Conservation (phyloP, 2,888 invertebrate species). For the Parapristionchus giblindavisi region DNA sequence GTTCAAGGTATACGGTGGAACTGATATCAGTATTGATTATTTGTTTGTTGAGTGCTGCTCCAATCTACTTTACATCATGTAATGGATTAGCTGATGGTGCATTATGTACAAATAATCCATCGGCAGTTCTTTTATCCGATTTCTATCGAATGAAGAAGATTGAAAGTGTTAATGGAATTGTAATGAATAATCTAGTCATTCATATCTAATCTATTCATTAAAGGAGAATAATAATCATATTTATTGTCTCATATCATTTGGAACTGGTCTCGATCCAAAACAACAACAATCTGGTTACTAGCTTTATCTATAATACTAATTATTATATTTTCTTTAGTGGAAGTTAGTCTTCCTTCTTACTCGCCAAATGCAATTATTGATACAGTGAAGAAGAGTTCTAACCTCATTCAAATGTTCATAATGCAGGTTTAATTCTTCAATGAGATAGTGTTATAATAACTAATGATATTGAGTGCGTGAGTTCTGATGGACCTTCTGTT, state of each 20-base stretch:
- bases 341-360: conserved; percentile 25
- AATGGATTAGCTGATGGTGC: conserved; percentile 32
- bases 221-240: conserved; percentile 21
- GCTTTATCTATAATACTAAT: neutral
- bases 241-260: conserved; percentile 22
- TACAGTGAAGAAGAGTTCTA: conserved; percentile 35
- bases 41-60: conserved; percentile 24
- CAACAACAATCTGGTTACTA: conserved; percentile 17
- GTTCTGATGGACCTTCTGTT: conserved; percentile 23
- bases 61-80: conserved; percentile 29
- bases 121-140: conserved; percentile 28
- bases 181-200: neutral
- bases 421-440: conserved; percentile 26
- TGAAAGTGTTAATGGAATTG: conserved; percentile 28
- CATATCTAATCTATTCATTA: neutral
- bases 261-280: conserved; percentile 33
- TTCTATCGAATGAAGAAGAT: conserved; percentile 35
- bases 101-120: conserved; percentile 25
- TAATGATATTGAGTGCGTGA: conserved; percentile 23
- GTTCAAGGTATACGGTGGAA: conserved; percentile 19
- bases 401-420: conserved; percentile 36
- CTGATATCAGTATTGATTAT: neutral
- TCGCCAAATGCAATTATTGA: conserved; percentile 16
- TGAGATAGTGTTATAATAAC: neutral
- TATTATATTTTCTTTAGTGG: neutral